Evolutionary conservation across 2,888 invertebrate species (phyloP).

Genomic region (Ctena decussata): DNA sequence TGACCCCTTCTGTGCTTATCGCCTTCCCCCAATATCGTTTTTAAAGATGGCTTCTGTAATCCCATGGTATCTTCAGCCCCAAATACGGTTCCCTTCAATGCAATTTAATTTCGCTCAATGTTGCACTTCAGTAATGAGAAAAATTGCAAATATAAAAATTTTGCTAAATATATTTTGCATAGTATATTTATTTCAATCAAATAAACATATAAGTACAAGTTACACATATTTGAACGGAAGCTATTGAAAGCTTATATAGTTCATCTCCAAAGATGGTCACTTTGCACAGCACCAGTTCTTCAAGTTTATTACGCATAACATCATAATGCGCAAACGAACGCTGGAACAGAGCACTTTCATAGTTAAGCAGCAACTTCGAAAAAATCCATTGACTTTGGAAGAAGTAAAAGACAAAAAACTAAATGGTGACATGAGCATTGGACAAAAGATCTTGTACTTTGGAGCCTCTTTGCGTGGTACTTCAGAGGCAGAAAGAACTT

Average conservation of each 20-base stretch:
- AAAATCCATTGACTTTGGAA: background rate
- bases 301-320: constrained; percentile 36
- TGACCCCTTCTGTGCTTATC: too few species aligned
- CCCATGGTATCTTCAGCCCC: too few species aligned
- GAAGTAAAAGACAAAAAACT: background rate
- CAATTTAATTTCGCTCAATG: too few species aligned
- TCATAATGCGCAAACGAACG: constrained; percentile 31
- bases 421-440: background rate
- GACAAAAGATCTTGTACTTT: constrained; percentile 29
- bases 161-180: too few species aligned
- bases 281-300: constrained; percentile 28
- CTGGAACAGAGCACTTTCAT: background rate
- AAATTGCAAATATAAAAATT: constrained; percentile 36
- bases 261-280: constrained; percentile 58
- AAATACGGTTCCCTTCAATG: too few species aligned
- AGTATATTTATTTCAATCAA: too few species aligned
- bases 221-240: constrained; percentile 31
- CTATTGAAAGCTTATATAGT: constrained; percentile 39
- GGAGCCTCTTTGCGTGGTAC: constrained; percentile 50
- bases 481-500: constrained; percentile 44
- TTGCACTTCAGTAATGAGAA: too few species aligned
- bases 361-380: background rate
- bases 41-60: too few species aligned
- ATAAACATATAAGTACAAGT: too few species aligned
- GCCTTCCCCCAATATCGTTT: too few species aligned